Evolutionary conservation across 2,113 vertebrate species (phyloP).

Genomic region (Chunga burmeisteri): DNA sequence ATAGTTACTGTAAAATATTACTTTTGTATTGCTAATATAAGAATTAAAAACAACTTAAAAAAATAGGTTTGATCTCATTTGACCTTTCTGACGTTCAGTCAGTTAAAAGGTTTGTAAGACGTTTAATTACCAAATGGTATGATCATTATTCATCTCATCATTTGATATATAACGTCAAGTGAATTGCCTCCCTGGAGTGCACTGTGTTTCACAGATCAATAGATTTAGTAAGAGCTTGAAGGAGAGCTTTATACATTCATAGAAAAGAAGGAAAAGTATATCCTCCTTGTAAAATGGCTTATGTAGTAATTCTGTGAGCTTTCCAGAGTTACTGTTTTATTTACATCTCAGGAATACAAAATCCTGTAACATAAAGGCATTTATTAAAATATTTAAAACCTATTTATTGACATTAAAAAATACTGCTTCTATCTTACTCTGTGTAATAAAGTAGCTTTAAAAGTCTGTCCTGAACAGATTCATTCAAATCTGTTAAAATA

Average conservation of each 20-base stretch:
- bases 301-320: constrained; percentile 41
- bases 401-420: constrained; percentile 4
- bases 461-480: not conserved
- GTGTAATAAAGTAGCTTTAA: not conserved
- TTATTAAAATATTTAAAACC: constrained; percentile 15
- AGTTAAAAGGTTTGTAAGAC: constrained; percentile 94
- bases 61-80: constrained; percentile 80
- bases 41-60: constrained; percentile 66
- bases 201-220: constrained; percentile 96
- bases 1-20: not conserved
- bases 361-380: not conserved
- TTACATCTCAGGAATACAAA: constrained; percentile 48
- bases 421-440: not conserved
- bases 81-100: constrained; percentile 85
- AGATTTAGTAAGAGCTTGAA: constrained; percentile 88
- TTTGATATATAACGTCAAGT: constrained; percentile 94
- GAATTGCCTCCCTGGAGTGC: constrained; percentile 91
- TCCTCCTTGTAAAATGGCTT: constrained; percentile 63
- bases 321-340: constrained; percentile 61
- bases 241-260: constrained; percentile 78
- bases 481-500: not conserved
- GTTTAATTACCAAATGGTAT: constrained; percentile 96
- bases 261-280: constrained; percentile 67
- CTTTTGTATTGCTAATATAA: constrained; percentile 45
- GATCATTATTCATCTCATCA: constrained; percentile 97